Evolutionary conservation across 1,140 invertebrate genomes (phyloP).

Genomic region (Ceratosolen solmsi): DNA sequence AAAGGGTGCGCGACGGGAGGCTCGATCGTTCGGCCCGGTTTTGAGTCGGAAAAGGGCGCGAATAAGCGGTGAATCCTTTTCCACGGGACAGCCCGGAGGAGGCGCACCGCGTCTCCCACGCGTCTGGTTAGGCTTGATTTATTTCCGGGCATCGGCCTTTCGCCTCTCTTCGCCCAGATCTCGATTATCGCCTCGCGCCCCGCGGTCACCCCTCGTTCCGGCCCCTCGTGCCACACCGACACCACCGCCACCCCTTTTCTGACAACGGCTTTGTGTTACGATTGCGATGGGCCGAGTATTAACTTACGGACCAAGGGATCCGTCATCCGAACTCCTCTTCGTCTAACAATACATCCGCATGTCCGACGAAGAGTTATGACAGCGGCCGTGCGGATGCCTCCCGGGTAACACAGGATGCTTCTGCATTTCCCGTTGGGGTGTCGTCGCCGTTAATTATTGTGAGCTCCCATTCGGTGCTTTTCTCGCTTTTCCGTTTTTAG

Average conservation of each 20-base stretch:
- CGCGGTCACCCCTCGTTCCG: background rate
- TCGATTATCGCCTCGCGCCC: background rate
- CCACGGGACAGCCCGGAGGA: constrained; percentile 1
- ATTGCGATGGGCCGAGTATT: background rate
- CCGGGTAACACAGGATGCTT: background rate
- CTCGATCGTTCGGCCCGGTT: constrained; percentile 27
- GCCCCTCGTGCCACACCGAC: too few species aligned
- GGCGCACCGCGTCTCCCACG: constrained; percentile 20
- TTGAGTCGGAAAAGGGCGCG: constrained; percentile 34
- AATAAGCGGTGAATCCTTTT: constrained; percentile 10
- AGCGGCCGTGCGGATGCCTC: background rate
- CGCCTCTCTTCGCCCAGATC: background rate
- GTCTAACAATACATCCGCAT: background rate
- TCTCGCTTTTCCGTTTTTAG: background rate
- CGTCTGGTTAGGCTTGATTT: constrained; percentile 61
- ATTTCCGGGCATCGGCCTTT: constrained; percentile 54
- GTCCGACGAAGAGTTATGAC: constrained; percentile 19
- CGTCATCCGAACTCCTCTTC: background rate
- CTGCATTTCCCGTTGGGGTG: background rate
- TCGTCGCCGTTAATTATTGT: background rate
- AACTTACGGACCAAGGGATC: too few species aligned
- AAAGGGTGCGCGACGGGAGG: constrained; percentile 43
- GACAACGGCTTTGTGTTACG: background rate
- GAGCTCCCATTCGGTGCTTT: background rate
- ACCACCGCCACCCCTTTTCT: background rate